Base-by-base conservation (phyloP, 2,797 vertebrate genomes). In the Fistularia tabacaria region DNA sequence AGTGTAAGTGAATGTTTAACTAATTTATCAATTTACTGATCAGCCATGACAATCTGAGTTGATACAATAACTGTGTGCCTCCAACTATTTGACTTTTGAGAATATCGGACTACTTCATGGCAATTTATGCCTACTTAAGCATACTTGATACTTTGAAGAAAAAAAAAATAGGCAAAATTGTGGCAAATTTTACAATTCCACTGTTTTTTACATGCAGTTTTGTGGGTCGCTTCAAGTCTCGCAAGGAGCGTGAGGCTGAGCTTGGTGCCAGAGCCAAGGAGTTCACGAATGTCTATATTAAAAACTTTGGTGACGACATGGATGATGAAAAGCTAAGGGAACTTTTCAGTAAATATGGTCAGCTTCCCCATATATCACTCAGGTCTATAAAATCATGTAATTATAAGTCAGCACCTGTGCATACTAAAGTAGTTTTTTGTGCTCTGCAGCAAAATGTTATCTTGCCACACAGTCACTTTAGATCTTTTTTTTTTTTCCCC, bases 301-400 rank as follows among this genome's bases (percentile, higher is more conserved):
- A 98, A 87, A 99, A 98, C 89, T 99, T 99, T 84, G 96, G 96
- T 10, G 95, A 98, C 59, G 96, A 98, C 72, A 96, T 98, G 94
- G 94, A 98, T 57, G 96, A 99, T 14, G 95, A 97, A 76, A 94
- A 94, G 81, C 92, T 99, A 81, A 94, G 93, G 81, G 96, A 98
- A 57, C 84, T 97, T 76, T 99, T 99, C 88, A 91, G 90, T 85
- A 93, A 95, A 89, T 98, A 92, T 56, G 96, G 96, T 98, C 7
- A 76, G 76, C 77, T 7, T 0, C 77, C 80, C 48, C 13, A 56
- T 7, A 6, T 2, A 12, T 3, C 13, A 1, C 36, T 39, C 45
- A 7, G 6, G 10, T 36, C n/a, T 46, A 15, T 0, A 54, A 40
- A 44, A 14, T 1, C 38, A 7, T 11, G n/a, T 13, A 38, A 9